Conservation (phyloP, 2,888 invertebrate genomes). For the Mesopsocus fuscifrons region DNA sequence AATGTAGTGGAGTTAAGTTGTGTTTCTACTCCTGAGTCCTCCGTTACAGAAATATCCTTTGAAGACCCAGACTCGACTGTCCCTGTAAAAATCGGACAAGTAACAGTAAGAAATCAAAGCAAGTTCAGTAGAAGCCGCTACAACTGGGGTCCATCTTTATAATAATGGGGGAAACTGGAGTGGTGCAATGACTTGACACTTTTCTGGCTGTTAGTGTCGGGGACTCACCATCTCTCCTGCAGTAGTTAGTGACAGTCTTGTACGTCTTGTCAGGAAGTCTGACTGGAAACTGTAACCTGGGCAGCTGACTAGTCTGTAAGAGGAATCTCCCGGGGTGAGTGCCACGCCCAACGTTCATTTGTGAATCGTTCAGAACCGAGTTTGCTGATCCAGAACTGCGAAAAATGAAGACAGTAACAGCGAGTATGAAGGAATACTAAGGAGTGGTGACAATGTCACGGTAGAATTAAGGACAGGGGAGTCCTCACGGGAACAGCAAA, state of each 20-base stretch:
- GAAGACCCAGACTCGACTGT: slow-evolving; percentile 23
- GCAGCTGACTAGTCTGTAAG: slow-evolving; percentile 50
- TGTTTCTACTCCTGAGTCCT: slow-evolving; percentile 16
- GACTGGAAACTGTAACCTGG: slow-evolving; percentile 49
- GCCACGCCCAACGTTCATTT: slow-evolving; percentile 19
- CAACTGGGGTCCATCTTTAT: no score
- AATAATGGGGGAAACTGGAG: no score
- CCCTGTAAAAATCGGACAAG: background rate
- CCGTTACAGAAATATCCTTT: slow-evolving; percentile 40
- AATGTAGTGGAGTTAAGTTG: background rate
- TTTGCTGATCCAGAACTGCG: slow-evolving; percentile 1
- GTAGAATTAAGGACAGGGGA: no score
- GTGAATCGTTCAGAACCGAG: slow-evolving; percentile 19
- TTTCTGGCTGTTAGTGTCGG: no score
- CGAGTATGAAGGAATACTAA: no score
- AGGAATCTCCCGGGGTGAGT: slow-evolving; percentile 35
- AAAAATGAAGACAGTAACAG: background rate
- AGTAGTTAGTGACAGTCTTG: slow-evolving; percentile 53
- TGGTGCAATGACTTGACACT: no score
- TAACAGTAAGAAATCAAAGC: background rate
- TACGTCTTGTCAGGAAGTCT: slow-evolving; percentile 46
- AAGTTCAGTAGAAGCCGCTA: no score
- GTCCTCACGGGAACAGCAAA: no score
- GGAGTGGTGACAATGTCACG: no score
- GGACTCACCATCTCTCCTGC: slow-evolving; percentile 29